Evolutionary conservation across 2,888 invertebrate genomes (phyloP), one percentile per base, ranked within the genome.

Genomic region (Meghimatium bilineatum): DNA sequence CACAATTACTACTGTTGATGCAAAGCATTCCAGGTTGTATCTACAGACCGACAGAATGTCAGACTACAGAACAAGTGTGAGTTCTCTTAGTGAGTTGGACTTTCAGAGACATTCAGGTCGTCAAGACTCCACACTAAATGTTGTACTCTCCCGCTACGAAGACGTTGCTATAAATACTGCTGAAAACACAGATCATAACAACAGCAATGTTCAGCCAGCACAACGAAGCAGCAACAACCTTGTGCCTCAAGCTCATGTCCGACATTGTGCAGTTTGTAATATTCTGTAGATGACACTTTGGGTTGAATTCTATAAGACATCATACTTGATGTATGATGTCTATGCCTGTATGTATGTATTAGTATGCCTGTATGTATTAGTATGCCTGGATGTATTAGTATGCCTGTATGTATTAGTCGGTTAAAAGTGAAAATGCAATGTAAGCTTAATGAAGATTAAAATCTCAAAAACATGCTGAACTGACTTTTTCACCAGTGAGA

Each of bases 211-310:
- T 8, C 67, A 67, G 26, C 26, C 60, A 23, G 20, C 38, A 29
- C 67, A 44, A 23, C 67, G 36, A 26, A 56, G 34, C 49, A 38
- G 72, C 44, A 44, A 44, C 12, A 66, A 82, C 17, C 44, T 85
- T 6, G 90, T 90, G 66, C 89, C 90, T 74, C 89, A 88, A 80
- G 91, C 91, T 0, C 88, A 91, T 80, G 91, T 92, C 14, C 86
- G 90, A 20, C 89, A 90, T 80, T 92, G 92, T 87, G 87, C 90
- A 32, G 89, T 80, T 63, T 49, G 44, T 26, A 52, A 36, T n/a
- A 38, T 60, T 77, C 23, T 77, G 17, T 52, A 44, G 76, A 8
- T 23, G 1, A 56, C 56, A 56, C 56, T 14, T 23, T 20, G 56
- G n/a, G n/a, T n/a, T n/a, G n/a, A n/a, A n/a, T n/a, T n/a, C n/a